Percentiles rank a stretch among this genome's conserved stretches.
Conservation (phyloP, 2,888 invertebrate genomes). For the Branchipolynoe longqiensis region DNA sequence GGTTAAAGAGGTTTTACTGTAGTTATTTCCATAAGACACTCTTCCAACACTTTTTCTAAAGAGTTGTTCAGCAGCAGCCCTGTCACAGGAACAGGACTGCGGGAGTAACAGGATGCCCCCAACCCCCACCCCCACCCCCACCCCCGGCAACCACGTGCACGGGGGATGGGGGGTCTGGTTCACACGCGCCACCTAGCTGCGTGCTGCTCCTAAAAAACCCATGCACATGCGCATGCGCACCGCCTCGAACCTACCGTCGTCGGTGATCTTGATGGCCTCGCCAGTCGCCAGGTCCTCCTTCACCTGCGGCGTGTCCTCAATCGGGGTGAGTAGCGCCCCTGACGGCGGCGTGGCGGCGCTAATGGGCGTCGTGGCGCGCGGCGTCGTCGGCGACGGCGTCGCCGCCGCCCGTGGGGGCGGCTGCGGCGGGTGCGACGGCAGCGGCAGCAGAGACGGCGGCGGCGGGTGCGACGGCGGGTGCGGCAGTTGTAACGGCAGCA, state of each 20-base stretch:
- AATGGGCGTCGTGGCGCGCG: conserved; percentile 24
- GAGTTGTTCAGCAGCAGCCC: too few species aligned
- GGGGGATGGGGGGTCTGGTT: too few species aligned
- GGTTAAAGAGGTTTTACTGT: too few species aligned
- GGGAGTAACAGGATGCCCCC: too few species aligned
- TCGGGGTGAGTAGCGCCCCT: neutral
- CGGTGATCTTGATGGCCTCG: conserved; percentile 57
- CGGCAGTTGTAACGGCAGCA: conserved; percentile 46
- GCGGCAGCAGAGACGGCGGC: neutral
- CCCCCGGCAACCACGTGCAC: too few species aligned
- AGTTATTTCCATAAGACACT: too few species aligned
- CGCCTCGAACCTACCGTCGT: conserved; percentile 56
- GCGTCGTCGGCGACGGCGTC: conserved; percentile 47
- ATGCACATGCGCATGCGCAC: too few species aligned
- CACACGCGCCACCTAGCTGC: neutral
- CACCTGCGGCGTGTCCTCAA: conserved; percentile 27
- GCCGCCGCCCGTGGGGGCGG: conserved; percentile 21
- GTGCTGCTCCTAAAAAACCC: neutral
- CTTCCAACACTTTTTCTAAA: too few species aligned
- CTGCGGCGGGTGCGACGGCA: conserved; percentile 3
- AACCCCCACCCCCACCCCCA: neutral
- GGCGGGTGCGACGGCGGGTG: neutral
- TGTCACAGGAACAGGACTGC: too few species aligned
- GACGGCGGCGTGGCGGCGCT: conserved; percentile 40
- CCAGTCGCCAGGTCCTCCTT: conserved; percentile 40